Percentiles rank a stretch among this genome's conserved stretches.
These are phyloP conservation scores for Drymodes brunneopygia DNA, from an alignment of 2,113 vertebrate species.

Conservation along the genomic window DNA sequence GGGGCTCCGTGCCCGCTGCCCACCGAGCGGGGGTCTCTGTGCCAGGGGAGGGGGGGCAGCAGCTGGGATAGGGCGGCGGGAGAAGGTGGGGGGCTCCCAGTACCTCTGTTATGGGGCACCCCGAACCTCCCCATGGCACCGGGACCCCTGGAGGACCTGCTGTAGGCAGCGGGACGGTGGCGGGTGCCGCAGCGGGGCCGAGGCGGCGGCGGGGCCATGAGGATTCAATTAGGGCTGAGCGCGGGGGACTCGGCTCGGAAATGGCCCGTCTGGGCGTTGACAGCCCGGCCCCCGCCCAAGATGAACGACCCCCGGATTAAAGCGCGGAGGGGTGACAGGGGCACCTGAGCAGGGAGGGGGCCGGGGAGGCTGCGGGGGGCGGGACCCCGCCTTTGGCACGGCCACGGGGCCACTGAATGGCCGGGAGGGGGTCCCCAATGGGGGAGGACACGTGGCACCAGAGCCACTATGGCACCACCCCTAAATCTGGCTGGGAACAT, in stretches of 20 bases:
- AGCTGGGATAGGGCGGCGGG: not conserved
- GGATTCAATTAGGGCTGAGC: slow-evolving; percentile 82
- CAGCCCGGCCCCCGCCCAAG: slow-evolving; percentile 76
- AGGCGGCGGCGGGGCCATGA: slow-evolving; percentile 61
- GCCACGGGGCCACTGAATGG: accelerated
- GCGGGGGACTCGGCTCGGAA: slow-evolving; percentile 64
- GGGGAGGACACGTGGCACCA: accelerated
- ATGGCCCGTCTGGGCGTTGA: slow-evolving; percentile 85
- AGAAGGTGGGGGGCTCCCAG: not conserved
- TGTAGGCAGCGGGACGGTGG: not conserved
- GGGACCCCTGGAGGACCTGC: not conserved
- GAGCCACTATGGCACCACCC: accelerated
- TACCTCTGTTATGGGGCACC: accelerated
- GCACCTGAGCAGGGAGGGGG: slow-evolving; percentile 73
- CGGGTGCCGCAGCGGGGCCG: not conserved
- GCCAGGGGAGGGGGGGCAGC: accelerated
- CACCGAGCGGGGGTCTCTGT: not conserved
- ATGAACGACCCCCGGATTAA: slow-evolving; percentile 83
- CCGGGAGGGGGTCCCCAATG: not conserved
- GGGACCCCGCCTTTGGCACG: not conserved
- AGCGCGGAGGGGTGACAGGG: slow-evolving; percentile 81
- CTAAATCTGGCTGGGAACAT: not conserved
- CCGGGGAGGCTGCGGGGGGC: not conserved
- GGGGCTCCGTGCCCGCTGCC: not conserved
- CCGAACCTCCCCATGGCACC: not conserved